These are phyloP conservation scores for Patella pellucida DNA, from an alignment of 2,888 invertebrate genomes.

Conservation along the genomic window DNA sequence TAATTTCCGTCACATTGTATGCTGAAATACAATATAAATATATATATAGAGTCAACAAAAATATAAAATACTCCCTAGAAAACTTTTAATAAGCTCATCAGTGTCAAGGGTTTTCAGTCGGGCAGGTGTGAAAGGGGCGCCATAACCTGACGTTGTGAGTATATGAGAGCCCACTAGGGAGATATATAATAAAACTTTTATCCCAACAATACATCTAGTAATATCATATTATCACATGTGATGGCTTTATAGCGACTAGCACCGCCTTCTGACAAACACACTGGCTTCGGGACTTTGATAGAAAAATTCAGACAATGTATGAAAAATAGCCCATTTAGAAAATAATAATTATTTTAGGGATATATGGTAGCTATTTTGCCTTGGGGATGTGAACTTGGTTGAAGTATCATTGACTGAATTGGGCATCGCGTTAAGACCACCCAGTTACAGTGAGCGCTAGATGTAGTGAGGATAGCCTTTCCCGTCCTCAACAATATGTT, in stretches of 20 bases:
- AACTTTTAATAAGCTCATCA: slow-evolving; percentile 2
- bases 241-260: not conserved
- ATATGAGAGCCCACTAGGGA: not conserved
- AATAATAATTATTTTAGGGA: slow-evolving; percentile 10
- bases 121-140: slow-evolving; percentile 4
- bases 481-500: slow-evolving; percentile 10
- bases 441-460: not conserved
- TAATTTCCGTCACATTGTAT: not conserved
- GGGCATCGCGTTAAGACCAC: not conserved
- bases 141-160: not conserved
- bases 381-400: slow-evolving; percentile 7
- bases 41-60: not conserved
- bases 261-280: slow-evolving; percentile 9
- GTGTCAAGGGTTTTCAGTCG: not conserved
- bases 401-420: slow-evolving; percentile 10
- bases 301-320: not conserved
- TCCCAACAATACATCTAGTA: not conserved
- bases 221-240: not conserved
- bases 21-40: not conserved
- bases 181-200: not conserved
- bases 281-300: not conserved
- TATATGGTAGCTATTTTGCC: not conserved
- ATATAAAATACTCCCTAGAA: not conserved
- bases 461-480: not conserved
- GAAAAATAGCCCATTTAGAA: not conserved